These are phyloP conservation scores for Gymnogyps californianus DNA, from an alignment of 2,113 vertebrate species.

Conservation along the genomic window DNA sequence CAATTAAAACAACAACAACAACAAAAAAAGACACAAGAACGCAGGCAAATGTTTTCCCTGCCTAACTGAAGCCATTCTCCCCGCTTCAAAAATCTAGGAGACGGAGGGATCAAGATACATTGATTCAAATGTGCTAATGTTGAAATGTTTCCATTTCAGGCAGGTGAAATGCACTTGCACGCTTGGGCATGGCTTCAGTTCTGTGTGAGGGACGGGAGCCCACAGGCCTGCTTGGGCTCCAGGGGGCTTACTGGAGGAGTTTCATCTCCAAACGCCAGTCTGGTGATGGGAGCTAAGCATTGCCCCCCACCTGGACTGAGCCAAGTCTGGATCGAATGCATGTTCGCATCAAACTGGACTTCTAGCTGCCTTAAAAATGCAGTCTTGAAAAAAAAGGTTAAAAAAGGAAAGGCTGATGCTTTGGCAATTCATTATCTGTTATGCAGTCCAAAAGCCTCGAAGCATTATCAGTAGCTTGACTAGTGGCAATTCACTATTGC, in stretches of 20 bases:
- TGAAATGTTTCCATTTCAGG: not conserved
- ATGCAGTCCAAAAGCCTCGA: not conserved
- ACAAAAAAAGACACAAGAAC: not conserved
- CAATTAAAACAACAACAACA: not conserved
- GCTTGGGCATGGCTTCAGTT: not conserved
- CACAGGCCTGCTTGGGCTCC: conserved; percentile 37
- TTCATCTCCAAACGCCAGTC: not conserved
- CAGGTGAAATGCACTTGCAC: not conserved
- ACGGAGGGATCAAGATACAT: not conserved
- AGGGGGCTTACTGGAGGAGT: not conserved
- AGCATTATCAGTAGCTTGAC: not conserved
- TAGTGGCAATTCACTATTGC: not conserved
- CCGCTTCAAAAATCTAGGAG: not conserved
- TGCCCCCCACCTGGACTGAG: not conserved
- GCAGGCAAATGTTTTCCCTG: not conserved
- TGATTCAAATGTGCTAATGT: not conserved
- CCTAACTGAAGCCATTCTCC: not conserved
- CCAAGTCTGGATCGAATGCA: not conserved
- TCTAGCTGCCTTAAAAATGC: not conserved
- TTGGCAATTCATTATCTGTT: not conserved
- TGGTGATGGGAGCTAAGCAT: not conserved
- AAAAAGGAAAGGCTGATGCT: conserved; percentile 19
- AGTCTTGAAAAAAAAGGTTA: not conserved
- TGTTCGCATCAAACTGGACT: not conserved
- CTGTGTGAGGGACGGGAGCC: not conserved